These are phyloP conservation scores for Argyresthia albistria DNA, from an alignment of 2,888 invertebrate species.

Conservation along the genomic window DNA sequence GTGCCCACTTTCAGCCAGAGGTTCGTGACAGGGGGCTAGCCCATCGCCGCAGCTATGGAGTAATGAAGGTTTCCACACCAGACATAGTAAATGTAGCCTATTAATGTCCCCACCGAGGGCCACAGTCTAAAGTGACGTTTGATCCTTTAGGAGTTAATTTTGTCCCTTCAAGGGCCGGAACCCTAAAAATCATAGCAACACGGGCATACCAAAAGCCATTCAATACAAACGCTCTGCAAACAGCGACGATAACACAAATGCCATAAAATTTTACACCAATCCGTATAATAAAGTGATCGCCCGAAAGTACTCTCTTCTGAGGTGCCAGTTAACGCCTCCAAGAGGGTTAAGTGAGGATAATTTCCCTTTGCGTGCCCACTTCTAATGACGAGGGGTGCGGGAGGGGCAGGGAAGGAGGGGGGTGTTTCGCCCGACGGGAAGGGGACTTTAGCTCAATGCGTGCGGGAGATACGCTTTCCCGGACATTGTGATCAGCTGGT, in stretches of 20 bases:
- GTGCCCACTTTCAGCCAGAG: too few relatives aligned
- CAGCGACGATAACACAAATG: slow-evolving; percentile 12
- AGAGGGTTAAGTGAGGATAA: slow-evolving; percentile 70
- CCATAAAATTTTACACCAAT: slow-evolving; percentile 55
- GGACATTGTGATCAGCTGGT: too few relatives aligned
- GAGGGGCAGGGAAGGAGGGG: slow-evolving; percentile 26
- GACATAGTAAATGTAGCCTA: too few relatives aligned
- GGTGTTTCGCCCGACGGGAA: slow-evolving; percentile 2
- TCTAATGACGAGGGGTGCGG: slow-evolving; percentile 50
- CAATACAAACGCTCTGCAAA: not conserved
- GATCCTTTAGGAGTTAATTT: not conserved
- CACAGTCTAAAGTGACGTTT: too few relatives aligned
- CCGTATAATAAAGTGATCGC: slow-evolving; percentile 66
- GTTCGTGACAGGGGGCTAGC: too few relatives aligned
- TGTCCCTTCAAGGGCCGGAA: not conserved
- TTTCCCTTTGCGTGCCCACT: slow-evolving; percentile 69
- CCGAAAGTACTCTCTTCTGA: slow-evolving; percentile 53
- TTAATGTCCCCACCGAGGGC: too few relatives aligned
- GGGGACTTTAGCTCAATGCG: too few relatives aligned
- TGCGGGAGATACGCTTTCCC: too few relatives aligned
- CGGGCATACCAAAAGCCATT: too few relatives aligned
- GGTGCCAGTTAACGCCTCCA: slow-evolving; percentile 70
- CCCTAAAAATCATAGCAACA: not conserved
- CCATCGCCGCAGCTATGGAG: too few relatives aligned
- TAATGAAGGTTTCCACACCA: too few relatives aligned